Percentiles rank a stretch among this genome's conserved stretches.
These are phyloP conservation scores for Helicorthomorpha holstii DNA, from an alignment of 1,140 invertebrate species.

Conservation along the genomic window DNA sequence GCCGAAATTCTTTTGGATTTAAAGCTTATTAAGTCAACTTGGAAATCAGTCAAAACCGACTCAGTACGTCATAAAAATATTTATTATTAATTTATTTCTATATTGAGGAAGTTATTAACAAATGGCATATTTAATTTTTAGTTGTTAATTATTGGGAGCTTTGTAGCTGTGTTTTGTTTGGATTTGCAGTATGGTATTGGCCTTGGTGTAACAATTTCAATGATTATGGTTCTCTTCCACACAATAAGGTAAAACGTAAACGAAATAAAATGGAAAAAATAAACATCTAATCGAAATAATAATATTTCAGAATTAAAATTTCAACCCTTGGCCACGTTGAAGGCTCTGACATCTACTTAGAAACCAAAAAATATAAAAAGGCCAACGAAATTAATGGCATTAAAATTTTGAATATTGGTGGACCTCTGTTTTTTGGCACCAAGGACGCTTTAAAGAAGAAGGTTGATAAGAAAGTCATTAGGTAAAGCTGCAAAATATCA, in stretches of 20 bases:
- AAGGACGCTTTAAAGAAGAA: constrained; percentile 39
- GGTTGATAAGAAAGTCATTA: constrained; percentile 24
- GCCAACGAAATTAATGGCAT: constrained; percentile 45
- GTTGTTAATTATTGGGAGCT: constrained; percentile 20
- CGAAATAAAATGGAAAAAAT: background rate
- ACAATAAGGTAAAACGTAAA: background rate
- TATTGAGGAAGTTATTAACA: background rate
- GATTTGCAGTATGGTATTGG: constrained; percentile 69
- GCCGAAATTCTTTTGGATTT: background rate
- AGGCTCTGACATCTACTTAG: constrained; percentile 56
- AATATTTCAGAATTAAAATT: constrained; percentile 9
- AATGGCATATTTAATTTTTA: background rate
- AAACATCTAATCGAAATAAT: background rate
- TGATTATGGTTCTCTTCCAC: background rate
- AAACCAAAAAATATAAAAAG: constrained; percentile 45
- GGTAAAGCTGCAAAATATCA: background rate
- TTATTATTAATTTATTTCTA: background rate
- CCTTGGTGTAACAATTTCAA: constrained; percentile 38
- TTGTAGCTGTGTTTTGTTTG: constrained; percentile 53
- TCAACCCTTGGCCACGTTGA: constrained; percentile 46
- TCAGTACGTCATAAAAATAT: background rate
- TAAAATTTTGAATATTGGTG: constrained; percentile 58
- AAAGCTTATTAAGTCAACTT: background rate
- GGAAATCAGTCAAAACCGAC: background rate
- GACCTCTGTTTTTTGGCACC: constrained; percentile 55